phyloP scores from a whole-genome alignment of 2,888 invertebrate species.

The Noctua comes region DNA sequence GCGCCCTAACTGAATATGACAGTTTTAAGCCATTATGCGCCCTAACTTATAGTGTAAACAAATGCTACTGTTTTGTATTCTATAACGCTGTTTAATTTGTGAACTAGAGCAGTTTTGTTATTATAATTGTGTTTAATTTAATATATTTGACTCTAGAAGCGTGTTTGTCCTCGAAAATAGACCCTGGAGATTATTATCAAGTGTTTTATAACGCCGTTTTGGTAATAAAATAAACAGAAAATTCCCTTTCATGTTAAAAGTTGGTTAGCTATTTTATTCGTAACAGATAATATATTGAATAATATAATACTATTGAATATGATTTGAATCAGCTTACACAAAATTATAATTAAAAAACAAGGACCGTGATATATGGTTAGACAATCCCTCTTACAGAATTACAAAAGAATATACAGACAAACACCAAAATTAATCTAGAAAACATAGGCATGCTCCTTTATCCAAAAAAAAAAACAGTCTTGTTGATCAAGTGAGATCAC shows the following conservation, averaged over 20 bases:
- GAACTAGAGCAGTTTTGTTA: slow-evolving; percentile 50
- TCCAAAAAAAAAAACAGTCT: not conserved
- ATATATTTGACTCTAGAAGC: slow-evolving; percentile 31
- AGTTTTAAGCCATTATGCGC: not conserved
- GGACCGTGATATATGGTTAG: not conserved
- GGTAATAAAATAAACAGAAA: not conserved
- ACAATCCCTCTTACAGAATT: not conserved
- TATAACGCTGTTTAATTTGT: slow-evolving; percentile 45
- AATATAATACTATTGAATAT: not conserved
- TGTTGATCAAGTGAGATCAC: not conserved
- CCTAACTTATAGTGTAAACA: slow-evolving; percentile 22
- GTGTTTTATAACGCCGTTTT: slow-evolving; percentile 15
- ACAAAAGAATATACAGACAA: not conserved
- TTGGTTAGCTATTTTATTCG: too few relatives aligned
- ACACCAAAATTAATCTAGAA: not conserved
- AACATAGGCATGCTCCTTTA: not conserved
- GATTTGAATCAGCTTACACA: not conserved
- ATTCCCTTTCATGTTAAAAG: not conserved
- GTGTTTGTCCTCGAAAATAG: slow-evolving; percentile 22
- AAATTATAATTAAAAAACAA: not conserved
- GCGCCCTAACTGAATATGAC: slow-evolving; percentile 7
- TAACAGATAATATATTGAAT: not conserved
- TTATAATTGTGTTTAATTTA: slow-evolving; percentile 29
- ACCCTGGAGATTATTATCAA: slow-evolving; percentile 13
- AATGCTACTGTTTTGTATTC: slow-evolving; percentile 56